These are phyloP conservation scores for Ataeniobius toweri DNA, from an alignment of 2,797 vertebrate genomes.

Conservation along the genomic window DNA sequence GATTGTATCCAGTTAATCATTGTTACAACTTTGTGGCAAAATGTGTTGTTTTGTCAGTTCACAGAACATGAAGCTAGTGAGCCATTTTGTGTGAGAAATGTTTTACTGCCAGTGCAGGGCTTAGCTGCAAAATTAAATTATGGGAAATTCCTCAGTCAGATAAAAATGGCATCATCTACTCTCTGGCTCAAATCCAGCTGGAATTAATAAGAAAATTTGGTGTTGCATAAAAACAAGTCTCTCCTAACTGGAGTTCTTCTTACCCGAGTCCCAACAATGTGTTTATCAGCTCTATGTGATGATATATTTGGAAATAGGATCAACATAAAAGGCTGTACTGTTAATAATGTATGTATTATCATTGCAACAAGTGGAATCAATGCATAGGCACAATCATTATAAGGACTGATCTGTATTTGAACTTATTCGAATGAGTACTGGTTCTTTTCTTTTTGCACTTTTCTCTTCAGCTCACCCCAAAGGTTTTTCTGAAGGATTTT, in stretches of 20 bases:
- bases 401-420: not conserved
- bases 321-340: not conserved
- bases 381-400: not conserved
- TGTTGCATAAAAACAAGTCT: constrained; percentile 26
- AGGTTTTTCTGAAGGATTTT: not conserved
- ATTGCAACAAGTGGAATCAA: not conserved
- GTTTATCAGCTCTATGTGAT: constrained; percentile 8
- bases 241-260: constrained; percentile 26
- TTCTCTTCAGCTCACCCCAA: not conserved
- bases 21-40: constrained; percentile 46
- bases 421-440: not conserved
- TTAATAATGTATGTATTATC: not conserved
- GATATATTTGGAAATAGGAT: constrained; percentile 9
- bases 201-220: constrained; percentile 40
- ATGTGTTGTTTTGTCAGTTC: constrained; percentile 51
- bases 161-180: constrained; percentile 28
- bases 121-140: constrained; percentile 61
- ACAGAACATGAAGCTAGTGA: constrained; percentile 56
- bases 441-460: not conserved
- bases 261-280: constrained; percentile 11
- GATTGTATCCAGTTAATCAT: constrained; percentile 39
- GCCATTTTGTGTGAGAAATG: constrained; percentile 57
- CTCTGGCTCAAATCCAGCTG: constrained; percentile 43
- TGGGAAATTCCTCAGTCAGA: constrained; percentile 43
- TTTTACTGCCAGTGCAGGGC: constrained; percentile 41